Percentiles rank a stretch among this genome's conserved stretches.
Evolutionary conservation across 1,140 invertebrate genomes (phyloP).

Genomic region (Meloidogyne floridensis): DNA sequence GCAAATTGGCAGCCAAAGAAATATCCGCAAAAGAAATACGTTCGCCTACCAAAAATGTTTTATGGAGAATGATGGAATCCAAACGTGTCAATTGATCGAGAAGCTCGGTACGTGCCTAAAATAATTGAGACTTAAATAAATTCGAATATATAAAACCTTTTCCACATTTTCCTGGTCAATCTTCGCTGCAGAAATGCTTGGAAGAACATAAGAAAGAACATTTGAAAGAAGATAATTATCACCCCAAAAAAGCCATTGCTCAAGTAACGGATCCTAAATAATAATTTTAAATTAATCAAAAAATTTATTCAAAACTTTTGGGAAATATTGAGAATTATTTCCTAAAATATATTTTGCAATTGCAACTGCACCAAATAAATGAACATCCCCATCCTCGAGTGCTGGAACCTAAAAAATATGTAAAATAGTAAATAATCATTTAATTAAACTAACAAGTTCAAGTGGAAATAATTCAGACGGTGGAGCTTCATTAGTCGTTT

Average conservation of each 20-base stretch:
- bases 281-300: slow-evolving; percentile 10
- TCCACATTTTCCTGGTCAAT: slow-evolving; percentile 74
- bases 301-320: slow-evolving; percentile 42
- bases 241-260: slow-evolving; percentile 88
- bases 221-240: slow-evolving; percentile 84
- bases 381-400: slow-evolving; percentile 56
- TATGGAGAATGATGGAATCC: slow-evolving; percentile 79
- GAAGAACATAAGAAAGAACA: slow-evolving; percentile 91
- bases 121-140: slow-evolving; percentile 2
- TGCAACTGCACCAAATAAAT: slow-evolving; percentile 61
- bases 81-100: slow-evolving; percentile 77
- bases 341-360: slow-evolving; percentile 56
- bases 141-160: neutral
- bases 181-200: slow-evolving; percentile 86
- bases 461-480: slow-evolving; percentile 61
- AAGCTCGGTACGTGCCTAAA: slow-evolving; percentile 76
- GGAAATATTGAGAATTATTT: slow-evolving; percentile 21
- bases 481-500: slow-evolving; percentile 41
- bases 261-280: slow-evolving; percentile 76
- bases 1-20: slow-evolving; percentile 80
- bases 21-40: slow-evolving; percentile 92
- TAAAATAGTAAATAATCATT: neutral
- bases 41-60: slow-evolving; percentile 92
- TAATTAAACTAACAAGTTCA: slow-evolving; percentile 44
- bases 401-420: slow-evolving; percentile 56